phyloP scores from a whole-genome alignment of 2,888 invertebrate genomes.

The Cosmia trapezina region DNA sequence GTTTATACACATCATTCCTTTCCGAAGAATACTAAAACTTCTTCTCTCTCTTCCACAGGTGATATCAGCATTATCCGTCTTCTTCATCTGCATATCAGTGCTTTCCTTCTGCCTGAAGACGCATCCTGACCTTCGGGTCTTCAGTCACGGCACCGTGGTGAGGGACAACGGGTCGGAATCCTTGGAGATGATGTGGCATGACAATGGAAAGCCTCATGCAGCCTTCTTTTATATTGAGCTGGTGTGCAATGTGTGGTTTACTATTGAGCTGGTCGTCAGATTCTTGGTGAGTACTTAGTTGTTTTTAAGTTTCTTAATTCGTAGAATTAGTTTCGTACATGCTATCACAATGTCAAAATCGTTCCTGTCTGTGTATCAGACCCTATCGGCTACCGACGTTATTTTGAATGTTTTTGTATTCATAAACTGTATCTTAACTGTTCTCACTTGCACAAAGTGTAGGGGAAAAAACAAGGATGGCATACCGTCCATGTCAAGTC shows the following conservation, averaged over 20 bases:
- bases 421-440: no score
- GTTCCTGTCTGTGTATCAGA: no score
- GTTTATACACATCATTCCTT: not conserved
- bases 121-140: slow-evolving; percentile 95
- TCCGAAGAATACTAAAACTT: not conserved
- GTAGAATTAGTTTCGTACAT: not conserved
- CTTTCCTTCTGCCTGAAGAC: slow-evolving; percentile 99
- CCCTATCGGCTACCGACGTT: no score
- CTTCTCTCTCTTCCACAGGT: slow-evolving; percentile 90
- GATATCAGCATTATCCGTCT: slow-evolving; percentile 97
- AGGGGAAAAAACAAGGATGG: no score
- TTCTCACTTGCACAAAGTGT: no score
- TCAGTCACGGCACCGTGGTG: slow-evolving; percentile 71
- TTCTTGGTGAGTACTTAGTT: slow-evolving; percentile 93
- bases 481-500: no score
- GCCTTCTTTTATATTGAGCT: slow-evolving; percentile 98
- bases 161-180: slow-evolving; percentile 61
- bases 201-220: slow-evolving; percentile 91
- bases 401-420: no score
- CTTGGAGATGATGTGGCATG: slow-evolving; percentile 82
- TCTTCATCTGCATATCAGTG: slow-evolving; percentile 99
- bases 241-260: slow-evolving; percentile 98
- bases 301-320: not conserved
- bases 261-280: slow-evolving; percentile 96
- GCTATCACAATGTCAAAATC: no score